These are phyloP conservation scores for Ischnura elegans DNA, from an alignment of 2,888 invertebrate species.

Conservation along the genomic window DNA sequence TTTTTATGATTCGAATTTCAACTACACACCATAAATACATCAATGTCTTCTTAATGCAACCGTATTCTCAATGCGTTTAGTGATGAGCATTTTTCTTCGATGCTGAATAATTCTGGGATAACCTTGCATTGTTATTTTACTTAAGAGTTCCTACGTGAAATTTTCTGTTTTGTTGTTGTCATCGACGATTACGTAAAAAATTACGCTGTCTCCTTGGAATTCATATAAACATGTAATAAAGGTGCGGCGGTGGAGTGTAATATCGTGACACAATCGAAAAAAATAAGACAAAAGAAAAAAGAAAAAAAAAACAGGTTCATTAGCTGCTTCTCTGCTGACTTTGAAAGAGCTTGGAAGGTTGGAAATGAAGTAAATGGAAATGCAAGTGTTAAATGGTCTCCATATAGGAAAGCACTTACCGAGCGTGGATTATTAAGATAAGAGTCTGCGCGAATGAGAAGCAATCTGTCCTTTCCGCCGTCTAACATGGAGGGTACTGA, in stretches of 20 bases:
- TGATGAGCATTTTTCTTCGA: too few relatives aligned
- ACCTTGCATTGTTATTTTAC: too few relatives aligned
- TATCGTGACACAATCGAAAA: background rate
- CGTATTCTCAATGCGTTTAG: too few relatives aligned
- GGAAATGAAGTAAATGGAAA: background rate
- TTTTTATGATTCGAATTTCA: too few relatives aligned
- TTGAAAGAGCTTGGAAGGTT: background rate
- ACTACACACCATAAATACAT: too few relatives aligned
- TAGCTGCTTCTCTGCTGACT: background rate
- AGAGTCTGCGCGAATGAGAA: background rate
- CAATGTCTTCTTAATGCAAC: too few relatives aligned
- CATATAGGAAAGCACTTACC: background rate
- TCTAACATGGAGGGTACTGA: background rate
- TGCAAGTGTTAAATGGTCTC: background rate
- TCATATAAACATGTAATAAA: background rate
- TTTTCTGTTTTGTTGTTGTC: background rate
- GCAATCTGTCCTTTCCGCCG: background rate
- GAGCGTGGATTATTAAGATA: background rate
- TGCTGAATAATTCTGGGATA: too few relatives aligned
- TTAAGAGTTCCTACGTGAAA: too few relatives aligned
- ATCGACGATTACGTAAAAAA: background rate
- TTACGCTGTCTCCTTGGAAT: background rate
- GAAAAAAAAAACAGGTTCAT: background rate
- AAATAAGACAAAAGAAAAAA: background rate
- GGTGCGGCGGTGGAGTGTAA: too few relatives aligned